phyloP scores from a whole-genome alignment of 2,113 vertebrate species.

The Cranoglanis bouderius region DNA sequence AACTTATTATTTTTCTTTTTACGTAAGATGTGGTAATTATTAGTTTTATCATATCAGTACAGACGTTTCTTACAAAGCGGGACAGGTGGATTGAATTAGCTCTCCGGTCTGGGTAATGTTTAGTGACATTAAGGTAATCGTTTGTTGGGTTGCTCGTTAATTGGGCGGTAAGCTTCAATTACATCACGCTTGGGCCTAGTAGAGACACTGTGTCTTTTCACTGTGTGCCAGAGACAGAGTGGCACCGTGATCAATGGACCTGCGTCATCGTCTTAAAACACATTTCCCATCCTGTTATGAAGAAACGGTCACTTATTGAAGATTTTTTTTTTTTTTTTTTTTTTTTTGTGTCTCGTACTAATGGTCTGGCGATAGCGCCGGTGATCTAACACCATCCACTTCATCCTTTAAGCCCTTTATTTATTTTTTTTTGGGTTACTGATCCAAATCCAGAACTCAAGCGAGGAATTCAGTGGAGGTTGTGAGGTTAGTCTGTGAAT shows the following conservation, averaged over 20 bases:
- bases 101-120: constrained; percentile 50
- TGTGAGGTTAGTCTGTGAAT: neutral
- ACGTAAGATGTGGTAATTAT: neutral
- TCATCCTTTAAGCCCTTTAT: neutral
- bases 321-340: constrained; percentile 43
- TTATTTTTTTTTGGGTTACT: no score
- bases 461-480: neutral
- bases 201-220: constrained; percentile 32
- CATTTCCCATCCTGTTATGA: neutral
- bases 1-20: neutral
- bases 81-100: constrained; percentile 2
- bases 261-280: constrained; percentile 1
- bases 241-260: constrained; percentile 11
- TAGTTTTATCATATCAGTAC: constrained; percentile 8
- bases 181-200: neutral
- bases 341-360: constrained; percentile 29
- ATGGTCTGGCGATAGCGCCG: constrained; percentile 56
- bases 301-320: neutral
- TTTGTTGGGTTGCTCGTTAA: constrained; percentile 30
- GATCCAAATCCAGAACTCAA: neutral
- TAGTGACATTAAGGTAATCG: constrained; percentile 54
- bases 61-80: neutral
- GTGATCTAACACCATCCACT: constrained; percentile 44
- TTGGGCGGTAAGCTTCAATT: neutral
- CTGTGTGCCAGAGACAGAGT: neutral